Evolutionary conservation across 2,797 vertebrate species (phyloP).

Genomic region (Myotis daubentonii): DNA sequence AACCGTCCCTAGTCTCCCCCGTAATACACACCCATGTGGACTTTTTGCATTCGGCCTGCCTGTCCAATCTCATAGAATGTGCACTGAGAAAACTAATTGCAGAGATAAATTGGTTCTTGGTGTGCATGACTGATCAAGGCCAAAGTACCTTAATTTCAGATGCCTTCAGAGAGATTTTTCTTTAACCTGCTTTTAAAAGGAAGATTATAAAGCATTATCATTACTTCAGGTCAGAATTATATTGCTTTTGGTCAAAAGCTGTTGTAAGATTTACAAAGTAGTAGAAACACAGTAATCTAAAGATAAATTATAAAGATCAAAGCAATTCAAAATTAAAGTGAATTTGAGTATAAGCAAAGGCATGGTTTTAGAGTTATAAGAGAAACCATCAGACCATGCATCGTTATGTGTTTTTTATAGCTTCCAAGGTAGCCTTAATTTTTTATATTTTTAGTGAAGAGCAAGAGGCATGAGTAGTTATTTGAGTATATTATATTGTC

Average conservation of each 20-base stretch:
- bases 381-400: slow-evolving; percentile 54
- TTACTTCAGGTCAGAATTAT: slow-evolving; percentile 82
- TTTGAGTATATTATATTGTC: slow-evolving; percentile 41
- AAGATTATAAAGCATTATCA: slow-evolving; percentile 86
- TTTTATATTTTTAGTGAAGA: slow-evolving; percentile 62
- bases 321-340: slow-evolving; percentile 78
- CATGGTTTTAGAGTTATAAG: slow-evolving; percentile 71
- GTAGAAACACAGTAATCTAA: slow-evolving; percentile 73
- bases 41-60: slow-evolving; percentile 82
- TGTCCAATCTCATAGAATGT: slow-evolving; percentile 90
- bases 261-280: slow-evolving; percentile 75
- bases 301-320: slow-evolving; percentile 81
- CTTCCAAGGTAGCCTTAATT: slow-evolving; percentile 54
- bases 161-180: slow-evolving; percentile 88
- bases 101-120: slow-evolving; percentile 87
- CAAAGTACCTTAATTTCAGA: slow-evolving; percentile 88
- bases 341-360: slow-evolving; percentile 72
- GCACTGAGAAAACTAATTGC: slow-evolving; percentile 87
- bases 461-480: slow-evolving; percentile 15
- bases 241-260: slow-evolving; percentile 78
- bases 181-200: slow-evolving; percentile 86
- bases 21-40: neutral
- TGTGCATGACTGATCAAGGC: slow-evolving; percentile 90
- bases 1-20: slow-evolving; percentile 31
- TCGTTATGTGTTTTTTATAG: slow-evolving; percentile 52